Evolutionary conservation across 1,140 invertebrate species (phyloP).

Genomic region (Drosophila rufa): DNA sequence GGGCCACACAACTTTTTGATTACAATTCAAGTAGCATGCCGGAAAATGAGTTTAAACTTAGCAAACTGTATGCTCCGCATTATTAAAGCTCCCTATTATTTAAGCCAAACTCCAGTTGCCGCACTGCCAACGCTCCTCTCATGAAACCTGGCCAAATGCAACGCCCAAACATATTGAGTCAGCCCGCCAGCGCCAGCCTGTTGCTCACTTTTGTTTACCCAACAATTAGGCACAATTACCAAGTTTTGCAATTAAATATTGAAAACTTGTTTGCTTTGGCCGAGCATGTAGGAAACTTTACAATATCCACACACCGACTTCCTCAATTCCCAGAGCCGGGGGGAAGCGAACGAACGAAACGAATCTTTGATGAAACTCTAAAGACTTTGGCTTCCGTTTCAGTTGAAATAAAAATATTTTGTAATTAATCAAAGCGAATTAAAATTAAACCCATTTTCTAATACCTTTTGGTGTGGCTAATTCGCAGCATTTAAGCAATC

Average conservation of each 20-base stretch:
- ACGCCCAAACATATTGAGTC: constrained; percentile 58
- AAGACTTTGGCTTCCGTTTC: constrained; percentile 55
- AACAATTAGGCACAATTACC: constrained; percentile 77
- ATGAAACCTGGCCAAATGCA: constrained; percentile 27
- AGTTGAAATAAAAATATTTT: constrained; percentile 34
- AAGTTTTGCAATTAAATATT: constrained; percentile 75
- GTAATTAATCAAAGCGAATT: constrained; percentile 65
- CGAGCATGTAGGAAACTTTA: constrained; percentile 29
- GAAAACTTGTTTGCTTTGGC: constrained; percentile 62
- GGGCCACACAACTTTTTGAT: constrained; percentile 29
- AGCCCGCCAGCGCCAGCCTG: constrained; percentile 39
- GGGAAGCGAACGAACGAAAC: constrained; percentile 32
- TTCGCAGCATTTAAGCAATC: constrained; percentile 46
- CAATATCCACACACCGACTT: constrained; percentile 46
- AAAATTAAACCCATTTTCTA: constrained; percentile 23
- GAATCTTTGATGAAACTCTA: constrained; percentile 26
- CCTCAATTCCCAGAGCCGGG: constrained; percentile 42
- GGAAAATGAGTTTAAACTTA: neutral
- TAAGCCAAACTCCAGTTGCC: constrained; percentile 5
- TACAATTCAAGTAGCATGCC: constrained; percentile 16
- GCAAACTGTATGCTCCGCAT: too few relatives aligned
- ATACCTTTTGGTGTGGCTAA: constrained; percentile 37
- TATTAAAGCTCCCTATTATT: constrained; percentile 27
- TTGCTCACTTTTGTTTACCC: constrained; percentile 59
- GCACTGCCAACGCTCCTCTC: constrained; percentile 18